Percentiles rank a stretch among this genome's conserved stretches.
These are phyloP conservation scores for Teleopsis dalmanni DNA, from an alignment of 1,140 invertebrate species.

Conservation along the genomic window DNA sequence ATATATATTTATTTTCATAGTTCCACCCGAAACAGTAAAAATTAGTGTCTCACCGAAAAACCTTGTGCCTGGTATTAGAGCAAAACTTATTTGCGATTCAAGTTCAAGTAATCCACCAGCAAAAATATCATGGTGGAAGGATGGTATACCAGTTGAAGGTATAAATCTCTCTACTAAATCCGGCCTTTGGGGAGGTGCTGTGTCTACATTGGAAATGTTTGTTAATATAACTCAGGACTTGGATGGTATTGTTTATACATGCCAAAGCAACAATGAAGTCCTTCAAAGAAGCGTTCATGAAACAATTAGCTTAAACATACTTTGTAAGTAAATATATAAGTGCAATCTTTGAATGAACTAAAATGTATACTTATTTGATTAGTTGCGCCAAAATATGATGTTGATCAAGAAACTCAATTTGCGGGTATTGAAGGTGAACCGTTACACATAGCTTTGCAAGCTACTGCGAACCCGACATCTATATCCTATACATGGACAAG, in stretches of 20 bases:
- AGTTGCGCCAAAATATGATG: constrained; percentile 69
- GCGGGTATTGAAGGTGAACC: constrained; percentile 77
- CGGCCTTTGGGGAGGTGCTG: constrained; percentile 72
- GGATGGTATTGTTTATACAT: constrained; percentile 83
- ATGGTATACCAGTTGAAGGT: constrained; percentile 69
- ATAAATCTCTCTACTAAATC: constrained; percentile 60
- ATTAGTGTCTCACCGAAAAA: constrained; percentile 70
- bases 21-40: constrained; percentile 76
- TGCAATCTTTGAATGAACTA: background rate
- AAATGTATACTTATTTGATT: background rate
- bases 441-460: constrained; percentile 67
- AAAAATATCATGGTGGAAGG: constrained; percentile 82
- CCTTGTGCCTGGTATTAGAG: constrained; percentile 65
- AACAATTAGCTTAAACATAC: constrained; percentile 76
- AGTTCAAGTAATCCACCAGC: constrained; percentile 88
- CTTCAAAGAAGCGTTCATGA: constrained; percentile 77
- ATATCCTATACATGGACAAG: constrained; percentile 84
- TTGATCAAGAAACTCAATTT: constrained; percentile 51
- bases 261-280: constrained; percentile 78
- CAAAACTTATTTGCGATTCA: constrained; percentile 77
- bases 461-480: constrained; percentile 75
- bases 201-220: constrained; percentile 69
- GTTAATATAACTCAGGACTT: constrained; percentile 78
- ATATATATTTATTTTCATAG: constrained; percentile 47
- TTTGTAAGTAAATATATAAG: constrained; percentile 64